These are phyloP conservation scores for Gryllus bimaculatus DNA, from an alignment of 1,140 invertebrate species.

Conservation along the genomic window DNA sequence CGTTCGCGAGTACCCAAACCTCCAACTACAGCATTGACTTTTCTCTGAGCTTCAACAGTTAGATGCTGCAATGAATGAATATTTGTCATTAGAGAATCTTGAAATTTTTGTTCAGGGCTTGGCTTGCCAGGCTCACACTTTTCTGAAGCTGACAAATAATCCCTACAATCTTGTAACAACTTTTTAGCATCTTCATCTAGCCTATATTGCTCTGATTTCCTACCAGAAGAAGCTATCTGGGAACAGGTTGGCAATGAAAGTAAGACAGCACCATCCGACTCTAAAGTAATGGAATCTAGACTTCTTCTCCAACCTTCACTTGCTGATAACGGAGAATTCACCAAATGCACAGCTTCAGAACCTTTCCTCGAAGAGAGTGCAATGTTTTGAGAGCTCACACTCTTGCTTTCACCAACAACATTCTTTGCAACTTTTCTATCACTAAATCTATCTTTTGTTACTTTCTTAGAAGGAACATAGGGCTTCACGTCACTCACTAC, in stretches of 20 bases:
- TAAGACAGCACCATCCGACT: background rate
- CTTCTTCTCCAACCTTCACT: constrained; percentile 11
- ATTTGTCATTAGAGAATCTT: background rate
- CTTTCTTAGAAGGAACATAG: constrained; percentile 12
- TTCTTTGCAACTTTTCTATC: background rate
- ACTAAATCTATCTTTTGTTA: constrained; percentile 4
- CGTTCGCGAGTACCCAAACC: constrained; percentile 32
- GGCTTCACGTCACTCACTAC: constrained; percentile 2
- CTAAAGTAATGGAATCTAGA: constrained; percentile 15
- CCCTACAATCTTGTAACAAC: background rate
- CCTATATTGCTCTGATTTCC: background rate
- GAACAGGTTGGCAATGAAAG: background rate
- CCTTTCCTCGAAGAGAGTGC: background rate
- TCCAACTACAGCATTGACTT: constrained; percentile 28
- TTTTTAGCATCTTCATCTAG: background rate
- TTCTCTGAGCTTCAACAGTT: constrained; percentile 26
- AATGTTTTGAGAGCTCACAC: background rate
- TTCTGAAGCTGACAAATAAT: background rate
- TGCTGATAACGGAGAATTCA: background rate
- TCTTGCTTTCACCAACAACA: background rate
- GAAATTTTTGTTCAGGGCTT: too few species aligned
- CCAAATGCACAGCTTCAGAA: too few species aligned
- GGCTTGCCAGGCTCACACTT: background rate
- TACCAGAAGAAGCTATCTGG: background rate
- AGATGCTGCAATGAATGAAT: constrained; percentile 22